Evolutionary conservation across 2,888 invertebrate genomes (phyloP).

Genomic region (Drosophila macrospina): DNA sequence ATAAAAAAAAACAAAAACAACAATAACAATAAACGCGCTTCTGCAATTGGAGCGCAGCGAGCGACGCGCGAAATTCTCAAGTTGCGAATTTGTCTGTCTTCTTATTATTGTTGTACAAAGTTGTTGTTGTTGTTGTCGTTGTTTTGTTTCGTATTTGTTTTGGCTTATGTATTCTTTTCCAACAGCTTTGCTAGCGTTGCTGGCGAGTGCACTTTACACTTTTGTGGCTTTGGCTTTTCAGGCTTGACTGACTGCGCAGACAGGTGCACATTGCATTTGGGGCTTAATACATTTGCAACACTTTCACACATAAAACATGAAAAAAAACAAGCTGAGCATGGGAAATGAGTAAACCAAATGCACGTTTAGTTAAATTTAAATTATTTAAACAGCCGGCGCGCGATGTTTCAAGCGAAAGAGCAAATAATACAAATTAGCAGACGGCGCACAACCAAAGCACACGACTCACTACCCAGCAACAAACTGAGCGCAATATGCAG

Average conservation of each 20-base stretch:
- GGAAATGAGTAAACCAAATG: constrained; percentile 1
- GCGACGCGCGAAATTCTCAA: constrained; percentile 49
- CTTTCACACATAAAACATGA: constrained; percentile 19
- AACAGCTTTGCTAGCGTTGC: constrained; percentile 27
- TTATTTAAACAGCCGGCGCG: constrained; percentile 62
- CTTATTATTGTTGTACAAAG: constrained; percentile 7
- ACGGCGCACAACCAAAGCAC: constrained; percentile 17
- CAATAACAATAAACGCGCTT: constrained; percentile 38
- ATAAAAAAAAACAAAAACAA: constrained; percentile 8
- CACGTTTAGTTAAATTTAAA: constrained; percentile 24
- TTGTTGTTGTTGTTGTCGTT: constrained; percentile 20
- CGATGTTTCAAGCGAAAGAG: neutral
- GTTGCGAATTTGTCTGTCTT: constrained; percentile 43
- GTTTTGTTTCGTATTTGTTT: constrained; percentile 28
- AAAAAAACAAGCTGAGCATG: constrained; percentile 12
- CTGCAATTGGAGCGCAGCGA: constrained; percentile 64
- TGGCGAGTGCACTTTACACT: constrained; percentile 75
- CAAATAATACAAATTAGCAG: neutral
- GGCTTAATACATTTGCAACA: constrained; percentile 26
- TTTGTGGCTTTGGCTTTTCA: constrained; percentile 77
- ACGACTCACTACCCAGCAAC: constrained; percentile 45
- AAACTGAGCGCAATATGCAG: constrained; percentile 28
- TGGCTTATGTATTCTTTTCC: constrained; percentile 16
- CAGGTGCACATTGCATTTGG: constrained; percentile 50
- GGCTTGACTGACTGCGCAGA: constrained; percentile 60